Conservation (phyloP, 2,113 vertebrate species). For the Oreochromis spilurus region DNA sequence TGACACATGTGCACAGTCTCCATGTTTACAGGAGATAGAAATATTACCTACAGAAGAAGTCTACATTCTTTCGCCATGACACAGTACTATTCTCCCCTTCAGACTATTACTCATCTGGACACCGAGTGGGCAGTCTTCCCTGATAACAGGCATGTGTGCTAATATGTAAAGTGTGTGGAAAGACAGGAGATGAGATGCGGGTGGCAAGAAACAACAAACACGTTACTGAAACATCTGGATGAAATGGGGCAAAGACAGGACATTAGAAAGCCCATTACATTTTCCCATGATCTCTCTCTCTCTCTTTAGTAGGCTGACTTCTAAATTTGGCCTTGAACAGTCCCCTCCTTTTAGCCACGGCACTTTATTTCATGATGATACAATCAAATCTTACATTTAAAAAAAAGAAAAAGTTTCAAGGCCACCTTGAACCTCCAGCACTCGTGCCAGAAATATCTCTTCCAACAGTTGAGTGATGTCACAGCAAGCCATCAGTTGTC, state of each 20-base stretch:
- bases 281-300: background rate
- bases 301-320: background rate
- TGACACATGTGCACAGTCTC: constrained; percentile 5
- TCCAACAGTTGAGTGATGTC: constrained; percentile 30
- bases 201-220: constrained; percentile 29
- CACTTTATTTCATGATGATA: constrained; percentile 26
- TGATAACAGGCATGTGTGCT: constrained; percentile 45
- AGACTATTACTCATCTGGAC: constrained; percentile 53
- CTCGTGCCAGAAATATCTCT: constrained; percentile 33
- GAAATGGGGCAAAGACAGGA: constrained; percentile 15
- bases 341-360: constrained; percentile 1
- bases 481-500: constrained; percentile 24
- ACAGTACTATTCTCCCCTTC: constrained; percentile 13
- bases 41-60: constrained; percentile 25
- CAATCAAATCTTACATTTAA: background rate
- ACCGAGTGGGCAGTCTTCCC: constrained; percentile 43
- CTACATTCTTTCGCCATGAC: constrained; percentile 57
- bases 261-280: background rate
- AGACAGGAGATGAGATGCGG: constrained; percentile 39
- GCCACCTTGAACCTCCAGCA: constrained; percentile 20
- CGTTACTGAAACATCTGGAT: constrained; percentile 38
- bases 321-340: constrained; percentile 22
- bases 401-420: background rate
- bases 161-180: constrained; percentile 52
- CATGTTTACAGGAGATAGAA: constrained; percentile 22